Base-by-base conservation (phyloP, 2,113 vertebrate species). In the Cercocebus atys region DNA sequence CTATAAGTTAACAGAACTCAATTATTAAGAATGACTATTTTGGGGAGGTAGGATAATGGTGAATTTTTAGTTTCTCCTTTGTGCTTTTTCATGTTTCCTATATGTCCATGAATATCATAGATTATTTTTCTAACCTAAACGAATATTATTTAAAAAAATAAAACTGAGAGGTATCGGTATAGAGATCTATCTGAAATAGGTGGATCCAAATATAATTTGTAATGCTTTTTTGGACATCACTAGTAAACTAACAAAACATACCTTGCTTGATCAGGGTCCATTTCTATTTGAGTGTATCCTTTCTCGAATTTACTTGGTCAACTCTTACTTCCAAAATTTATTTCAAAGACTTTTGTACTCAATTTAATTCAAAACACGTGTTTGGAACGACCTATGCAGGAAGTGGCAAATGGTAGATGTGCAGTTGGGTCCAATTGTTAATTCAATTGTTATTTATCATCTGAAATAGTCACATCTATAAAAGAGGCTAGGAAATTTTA, bases 21-120 rank as follows among this genome's bases (percentile, higher is more conserved):
- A 73, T 95, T 59, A 61, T 66, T 61, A 85, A 81, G 55, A 73
- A 89, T 90, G 55, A 87, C 81, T 82, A 64, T 50, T 86, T 93
- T 47, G 38, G 11, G 27, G 47, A 75, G 52, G 14, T 72, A 76
- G 27, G 38, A 85, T 75, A 92, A 76, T 70, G 50, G 50, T 7
- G 72, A 30, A 87, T 57, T 90, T 70, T 95, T 93, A 75, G 40
- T 70, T 76, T 78, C 52, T 95, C 30, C 20, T 86, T 90, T 97
- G 57, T 81, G 43, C 7, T 59, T 92, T 93, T 76, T 64, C 35
- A 2, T 59, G 43, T 88, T 95, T 72, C 30, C 25, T 83, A 2
- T 70, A 80, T 92, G 89, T 59, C 40, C 91, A 1, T 78, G 32
- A 87, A 72, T 45, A 81, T 88, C 17, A 43, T 43, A 84, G 43